Evolutionary conservation across 2,888 invertebrate genomes (phyloP), one percentile per base, ranked within the genome.

Genomic region (Automeris io): DNA sequence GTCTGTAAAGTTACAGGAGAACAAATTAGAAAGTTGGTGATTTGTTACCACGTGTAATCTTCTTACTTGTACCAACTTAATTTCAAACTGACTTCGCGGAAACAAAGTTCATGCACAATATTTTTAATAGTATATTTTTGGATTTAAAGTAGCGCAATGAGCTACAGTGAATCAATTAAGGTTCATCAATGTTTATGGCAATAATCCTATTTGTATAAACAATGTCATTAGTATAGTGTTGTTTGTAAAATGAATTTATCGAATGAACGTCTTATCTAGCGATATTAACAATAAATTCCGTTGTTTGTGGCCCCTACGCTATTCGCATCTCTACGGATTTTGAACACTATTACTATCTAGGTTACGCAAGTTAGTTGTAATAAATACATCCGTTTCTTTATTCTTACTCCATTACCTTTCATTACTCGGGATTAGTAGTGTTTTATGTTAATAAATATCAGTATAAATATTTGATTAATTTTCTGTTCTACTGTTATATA

Each of bases 251-350:
- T 64, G 61, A 72, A 71, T 79, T 67, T 66, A 69, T 68, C 57
- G 68, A 70, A 51, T 68, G 69, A 70, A 64, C 66, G 73, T 75
- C 71, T 67, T 61, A 61, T 64, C 64, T 56, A 61, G 66, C 69
- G 61, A 71, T 65, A 75, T 77, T 81, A 78, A 74, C 78, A 66
- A 80, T 81, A 81, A 83, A 83, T 82, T 72, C 61, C 57, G 61
- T 59, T 72, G 77, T 78, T 81, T 74, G 72, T 63, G 61, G 62
- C 64, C 55, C 23, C 32, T 25, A 22, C 44, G 46, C 51, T 53
- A 61, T 58, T 64, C 51, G 59, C 62, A 59, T 62, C 62, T 60
- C 58, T 57, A 46, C 68, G 70, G 69, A 76, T 74, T 72, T 73
- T 79, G 79, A 82, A 83, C 80, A 83, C 77, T 68, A 72, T 73